Evolutionary conservation across 1,140 invertebrate species (phyloP), one percentile per base, ranked within the genome.

Genomic region (Cherax destructor): DNA sequence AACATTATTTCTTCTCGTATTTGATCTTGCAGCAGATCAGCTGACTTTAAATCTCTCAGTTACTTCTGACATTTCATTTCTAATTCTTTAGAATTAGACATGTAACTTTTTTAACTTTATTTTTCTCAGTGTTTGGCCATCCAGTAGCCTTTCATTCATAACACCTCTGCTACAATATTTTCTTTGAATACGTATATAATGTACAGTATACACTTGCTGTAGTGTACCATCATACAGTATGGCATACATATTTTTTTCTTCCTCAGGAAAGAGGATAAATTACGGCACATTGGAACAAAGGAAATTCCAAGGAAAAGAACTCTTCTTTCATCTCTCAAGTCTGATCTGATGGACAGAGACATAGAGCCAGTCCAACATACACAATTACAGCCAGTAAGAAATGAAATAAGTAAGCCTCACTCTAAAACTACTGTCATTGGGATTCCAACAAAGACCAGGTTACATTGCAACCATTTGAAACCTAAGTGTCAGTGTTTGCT

Each of bases 381-480:
- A 52, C 9, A n/a, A n/a, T 61, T 52, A 10, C 13, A 74, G 16
- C 16, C 61, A 50, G 30, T 30, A 18, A 56, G 49, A 16, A 30
- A 61, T 83, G 52, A 52, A 49, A 18, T 61, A n/a, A 52, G 13
- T 30, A 88, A 78, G 74, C 87, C 79, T 11, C 87, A 88, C 21
- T 69, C 78, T n/a, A 88, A 88, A 81, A 88, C 65, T 11, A 81
- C 79, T 30, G 87, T 88, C 30, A 50, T 74, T 52, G 87, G 87
- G 24, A 72, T 50, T 30, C 80, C 77, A 21, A 30, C 79, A 81
- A 88, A 83, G 65, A 88, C 87, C 1, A 52, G 87, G 52, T 30
- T 88, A 21, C 69, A 88, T 52, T 88, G 87, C 30, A 88, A 88
- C 59, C 87, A 88, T 88, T 65, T 81, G 47, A 81, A 24, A 72